Conservation (phyloP, 2,888 invertebrate species). For the Agrochola lota region DNA sequence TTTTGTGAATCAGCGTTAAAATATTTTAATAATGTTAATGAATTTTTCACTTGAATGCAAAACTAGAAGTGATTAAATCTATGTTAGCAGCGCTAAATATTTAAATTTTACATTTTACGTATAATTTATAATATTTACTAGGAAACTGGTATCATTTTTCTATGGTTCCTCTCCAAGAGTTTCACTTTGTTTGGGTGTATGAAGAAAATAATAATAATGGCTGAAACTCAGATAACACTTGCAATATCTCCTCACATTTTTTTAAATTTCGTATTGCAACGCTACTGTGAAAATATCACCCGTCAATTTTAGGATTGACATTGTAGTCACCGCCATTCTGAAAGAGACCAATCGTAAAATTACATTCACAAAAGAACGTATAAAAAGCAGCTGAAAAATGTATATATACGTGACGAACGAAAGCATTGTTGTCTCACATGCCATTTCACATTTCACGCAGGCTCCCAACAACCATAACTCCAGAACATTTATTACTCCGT, state of each 20-base stretch:
- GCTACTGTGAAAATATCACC: constrained; percentile 28
- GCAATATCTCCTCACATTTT: background rate
- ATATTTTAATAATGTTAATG: background rate
- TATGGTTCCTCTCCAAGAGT: too few species aligned
- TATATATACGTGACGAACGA: constrained; percentile 51
- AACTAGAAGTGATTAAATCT: background rate
- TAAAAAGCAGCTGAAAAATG: constrained; percentile 61
- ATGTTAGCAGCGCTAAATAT: too few species aligned
- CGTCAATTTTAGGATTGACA: constrained; percentile 29
- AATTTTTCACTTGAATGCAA: background rate
- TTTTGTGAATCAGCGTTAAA: background rate
- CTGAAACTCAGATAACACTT: background rate
- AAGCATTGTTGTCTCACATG: constrained; percentile 63
- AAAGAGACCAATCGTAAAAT: constrained; percentile 45
- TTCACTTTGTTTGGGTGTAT: background rate
- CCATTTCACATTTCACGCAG: constrained; percentile 65
- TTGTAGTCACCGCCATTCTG: constrained; percentile 32
- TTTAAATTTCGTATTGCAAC: constrained; percentile 2
- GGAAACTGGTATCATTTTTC: background rate
- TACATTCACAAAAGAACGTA: constrained; percentile 39
- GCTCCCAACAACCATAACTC: constrained; percentile 61
- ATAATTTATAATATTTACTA: background rate
- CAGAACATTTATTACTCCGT: constrained; percentile 67
- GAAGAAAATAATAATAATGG: background rate
- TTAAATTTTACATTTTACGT: background rate